Evolutionary conservation across 37 sponge, comb jelly and placozoan genomes (phyloP).

Genomic region (Oscarella lobularis): DNA sequence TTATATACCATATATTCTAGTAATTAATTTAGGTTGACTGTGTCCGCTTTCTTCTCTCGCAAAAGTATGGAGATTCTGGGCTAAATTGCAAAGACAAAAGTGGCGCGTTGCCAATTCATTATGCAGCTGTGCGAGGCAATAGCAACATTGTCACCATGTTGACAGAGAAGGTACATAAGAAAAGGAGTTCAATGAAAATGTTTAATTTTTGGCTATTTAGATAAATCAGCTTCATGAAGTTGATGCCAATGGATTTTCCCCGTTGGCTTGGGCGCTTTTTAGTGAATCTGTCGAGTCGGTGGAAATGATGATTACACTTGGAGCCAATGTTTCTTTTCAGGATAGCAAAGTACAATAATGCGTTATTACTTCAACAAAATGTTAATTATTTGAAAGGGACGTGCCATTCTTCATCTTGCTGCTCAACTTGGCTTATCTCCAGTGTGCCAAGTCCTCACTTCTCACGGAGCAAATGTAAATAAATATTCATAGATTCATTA

Average conservation of each 20-base stretch:
- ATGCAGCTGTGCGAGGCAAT: slow-evolving; percentile 27
- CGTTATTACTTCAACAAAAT: neutral
- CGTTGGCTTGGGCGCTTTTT: neutral
- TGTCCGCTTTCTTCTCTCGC: slow-evolving; percentile 23
- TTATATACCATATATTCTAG: neutral
- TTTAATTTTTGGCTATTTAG: no score
- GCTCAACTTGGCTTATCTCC: neutral
- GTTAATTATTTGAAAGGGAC: neutral
- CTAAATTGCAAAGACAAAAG: slow-evolving; percentile 7
- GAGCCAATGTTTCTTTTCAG: neutral
- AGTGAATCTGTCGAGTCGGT: slow-evolving; percentile 2
- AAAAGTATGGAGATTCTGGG: neutral
- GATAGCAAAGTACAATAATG: neutral
- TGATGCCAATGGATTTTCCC: slow-evolving; percentile 10
- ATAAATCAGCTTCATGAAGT: neutral
- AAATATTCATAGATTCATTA: neutral
- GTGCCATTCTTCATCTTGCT: neutral
- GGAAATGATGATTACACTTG: neutral
- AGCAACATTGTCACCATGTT: slow-evolving; percentile 6
- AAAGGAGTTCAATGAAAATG: no score
- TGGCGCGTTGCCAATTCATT: slow-evolving; percentile 57
- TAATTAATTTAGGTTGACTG: slow-evolving; percentile 13
- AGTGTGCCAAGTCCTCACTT: neutral
- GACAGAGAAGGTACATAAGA: slow-evolving; percentile 18
- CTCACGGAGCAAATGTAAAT: slow-evolving; percentile 13